A percentile compares a stretch with the other conserved stretches of the same genome.
Evolutionary conservation across 2,113 vertebrate genomes (phyloP).

Genomic region (Dasypus novemcinctus): DNA sequence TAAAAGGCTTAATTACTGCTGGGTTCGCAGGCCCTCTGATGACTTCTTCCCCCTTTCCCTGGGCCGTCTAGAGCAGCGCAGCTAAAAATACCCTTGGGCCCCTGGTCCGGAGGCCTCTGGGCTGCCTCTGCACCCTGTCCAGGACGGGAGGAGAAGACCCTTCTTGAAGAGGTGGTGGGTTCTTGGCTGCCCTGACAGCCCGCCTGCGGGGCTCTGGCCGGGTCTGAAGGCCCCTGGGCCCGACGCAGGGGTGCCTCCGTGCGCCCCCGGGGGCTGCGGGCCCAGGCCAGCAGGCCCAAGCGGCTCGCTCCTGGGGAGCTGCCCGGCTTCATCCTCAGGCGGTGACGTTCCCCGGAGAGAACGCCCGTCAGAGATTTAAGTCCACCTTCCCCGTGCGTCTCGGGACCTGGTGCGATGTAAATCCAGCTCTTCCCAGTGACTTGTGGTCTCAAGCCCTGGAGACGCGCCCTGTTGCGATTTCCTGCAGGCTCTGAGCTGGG

Average conservation of each 20-base stretch:
- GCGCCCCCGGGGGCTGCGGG: background rate
- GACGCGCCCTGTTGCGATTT: background rate
- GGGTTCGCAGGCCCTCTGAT: background rate
- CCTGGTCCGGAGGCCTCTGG: background rate
- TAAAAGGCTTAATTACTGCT: conserved; percentile 41
- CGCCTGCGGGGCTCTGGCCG: background rate
- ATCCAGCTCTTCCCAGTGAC: background rate
- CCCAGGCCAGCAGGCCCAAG: background rate
- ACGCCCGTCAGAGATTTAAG: background rate
- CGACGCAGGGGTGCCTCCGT: background rate
- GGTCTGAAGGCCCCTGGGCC: background rate
- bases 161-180: background rate
- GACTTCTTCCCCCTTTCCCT: background rate
- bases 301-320: background rate
- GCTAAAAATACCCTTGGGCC: background rate
- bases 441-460: background rate
- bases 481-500: background rate
- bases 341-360: background rate
- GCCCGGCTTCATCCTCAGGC: background rate
- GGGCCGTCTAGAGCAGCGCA: background rate
- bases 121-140: background rate
- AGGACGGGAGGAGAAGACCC: background rate
- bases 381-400: background rate
- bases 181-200: background rate
- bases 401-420: background rate